phyloP scores from a whole-genome alignment of 2,888 invertebrate species.

The Rhorus exstirpatorius region DNA sequence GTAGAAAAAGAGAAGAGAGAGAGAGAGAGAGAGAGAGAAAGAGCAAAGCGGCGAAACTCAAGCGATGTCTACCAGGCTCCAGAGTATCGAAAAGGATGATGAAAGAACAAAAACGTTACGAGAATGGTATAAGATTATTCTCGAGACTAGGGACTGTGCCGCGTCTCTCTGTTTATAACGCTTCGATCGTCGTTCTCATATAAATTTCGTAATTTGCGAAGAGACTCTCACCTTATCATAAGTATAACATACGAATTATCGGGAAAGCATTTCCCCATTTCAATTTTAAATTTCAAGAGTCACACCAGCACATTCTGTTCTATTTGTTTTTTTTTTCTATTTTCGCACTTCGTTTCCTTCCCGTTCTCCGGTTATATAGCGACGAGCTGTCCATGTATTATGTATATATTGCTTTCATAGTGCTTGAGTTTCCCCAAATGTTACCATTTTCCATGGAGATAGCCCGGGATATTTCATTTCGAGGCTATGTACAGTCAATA shows the following conservation, averaged over 20 bases:
- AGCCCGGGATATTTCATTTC: conserved; percentile 57
- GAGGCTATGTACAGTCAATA: conserved; percentile 30
- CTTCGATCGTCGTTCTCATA: background rate
- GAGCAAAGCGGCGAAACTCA: conserved; percentile 25
- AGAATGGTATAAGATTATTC: conserved; percentile 19
- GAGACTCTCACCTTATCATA: background rate
- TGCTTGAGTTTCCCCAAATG: background rate
- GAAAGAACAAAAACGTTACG: conserved; percentile 44
- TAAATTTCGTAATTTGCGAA: conserved; percentile 33
- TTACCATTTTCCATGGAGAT: conserved; percentile 69
- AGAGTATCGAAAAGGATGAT: conserved; percentile 49
- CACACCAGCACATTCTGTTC: background rate
- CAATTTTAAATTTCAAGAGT: conserved; percentile 54
- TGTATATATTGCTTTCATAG: conserved; percentile 4
- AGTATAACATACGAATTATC: conserved; percentile 49
- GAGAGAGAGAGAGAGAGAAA: background rate
- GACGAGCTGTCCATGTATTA: conserved; percentile 57
- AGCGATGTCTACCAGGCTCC: conserved; percentile 28
- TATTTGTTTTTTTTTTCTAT: conserved; percentile 16
- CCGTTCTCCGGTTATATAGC: conserved; percentile 23
- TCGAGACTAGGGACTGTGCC: background rate
- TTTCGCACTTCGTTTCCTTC: conserved; percentile 35
- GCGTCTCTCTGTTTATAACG: conserved; percentile 3
- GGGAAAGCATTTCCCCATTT: conserved; percentile 55
- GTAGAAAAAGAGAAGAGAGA: background rate